Conservation (phyloP, 2,888 invertebrate species). For the Cerastis leucographa region DNA sequence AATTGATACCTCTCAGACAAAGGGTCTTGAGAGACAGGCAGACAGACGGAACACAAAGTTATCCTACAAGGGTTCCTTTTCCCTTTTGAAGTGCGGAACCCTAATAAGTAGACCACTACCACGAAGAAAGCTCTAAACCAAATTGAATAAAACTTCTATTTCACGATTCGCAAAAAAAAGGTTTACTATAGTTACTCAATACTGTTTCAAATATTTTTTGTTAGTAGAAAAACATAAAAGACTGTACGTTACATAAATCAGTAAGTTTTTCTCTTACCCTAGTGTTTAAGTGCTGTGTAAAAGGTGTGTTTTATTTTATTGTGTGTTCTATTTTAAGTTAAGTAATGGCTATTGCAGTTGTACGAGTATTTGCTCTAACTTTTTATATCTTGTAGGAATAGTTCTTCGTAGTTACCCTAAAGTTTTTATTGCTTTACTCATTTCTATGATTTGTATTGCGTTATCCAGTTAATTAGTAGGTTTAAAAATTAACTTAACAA, state of each 20-base stretch:
- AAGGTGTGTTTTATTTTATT: constrained; percentile 21
- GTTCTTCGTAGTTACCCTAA: background rate
- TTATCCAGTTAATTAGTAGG: no score
- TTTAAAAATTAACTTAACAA: no score
- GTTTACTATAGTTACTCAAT: no score
- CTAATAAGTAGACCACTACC: background rate
- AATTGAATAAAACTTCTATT: background rate
- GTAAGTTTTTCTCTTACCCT: constrained; percentile 2
- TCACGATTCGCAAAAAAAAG: background rate
- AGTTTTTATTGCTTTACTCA: background rate
- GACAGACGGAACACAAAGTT: no score
- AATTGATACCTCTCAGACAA: no score
- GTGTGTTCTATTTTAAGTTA: constrained; percentile 6
- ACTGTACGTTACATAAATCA: constrained; percentile 2
- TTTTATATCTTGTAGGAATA: background rate
- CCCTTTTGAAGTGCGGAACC: no score
- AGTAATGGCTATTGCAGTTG: background rate
- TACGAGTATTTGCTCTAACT: background rate
- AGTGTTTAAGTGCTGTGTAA: constrained; percentile 12
- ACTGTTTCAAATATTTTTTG: background rate
- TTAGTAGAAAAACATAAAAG: background rate
- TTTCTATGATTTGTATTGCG: background rate
- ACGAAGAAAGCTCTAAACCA: background rate
- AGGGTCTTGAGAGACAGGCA: no score
- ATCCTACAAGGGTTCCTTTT: no score